These are phyloP conservation scores for Lordiphosa stackelbergi DNA, from an alignment of 1,140 invertebrate genomes.

Conservation along the genomic window DNA sequence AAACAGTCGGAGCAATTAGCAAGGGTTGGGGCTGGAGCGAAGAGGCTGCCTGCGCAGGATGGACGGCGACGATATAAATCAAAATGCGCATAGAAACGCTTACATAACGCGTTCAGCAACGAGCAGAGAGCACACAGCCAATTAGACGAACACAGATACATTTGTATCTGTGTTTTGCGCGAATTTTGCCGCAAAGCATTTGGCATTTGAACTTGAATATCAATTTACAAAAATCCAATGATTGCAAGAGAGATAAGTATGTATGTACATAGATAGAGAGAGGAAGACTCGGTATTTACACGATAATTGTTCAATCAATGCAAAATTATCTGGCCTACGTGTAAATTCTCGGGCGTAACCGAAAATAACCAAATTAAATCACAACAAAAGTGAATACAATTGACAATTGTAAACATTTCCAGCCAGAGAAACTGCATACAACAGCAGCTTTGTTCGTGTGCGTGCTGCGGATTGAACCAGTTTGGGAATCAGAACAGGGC, in stretches of 20 bases:
- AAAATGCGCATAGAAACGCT: constrained; percentile 59
- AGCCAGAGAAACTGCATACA: constrained; percentile 46
- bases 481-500: constrained; percentile 36
- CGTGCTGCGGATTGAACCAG: constrained; percentile 44
- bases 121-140: constrained; percentile 17
- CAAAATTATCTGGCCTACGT: constrained; percentile 59
- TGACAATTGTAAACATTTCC: constrained; percentile 47
- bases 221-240: constrained; percentile 62
- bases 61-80: constrained; percentile 66
- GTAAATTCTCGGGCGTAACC: constrained; percentile 48
- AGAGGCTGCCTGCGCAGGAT: constrained; percentile 37
- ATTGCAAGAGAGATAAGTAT: neutral
- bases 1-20: neutral
- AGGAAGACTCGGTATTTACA: constrained; percentile 48
- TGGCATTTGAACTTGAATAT: constrained; percentile 75
- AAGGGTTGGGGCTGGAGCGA: constrained; percentile 24
- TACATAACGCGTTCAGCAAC: constrained; percentile 47
- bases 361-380: constrained; percentile 50
- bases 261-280: constrained; percentile 17
- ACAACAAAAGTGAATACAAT: constrained; percentile 23
- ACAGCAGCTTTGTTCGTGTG: constrained; percentile 41
- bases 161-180: constrained; percentile 58
- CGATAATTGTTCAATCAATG: constrained; percentile 73
- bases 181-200: constrained; percentile 71
- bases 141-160: constrained; percentile 35